Base-by-base conservation (phyloP, 2,888 invertebrate genomes). In the Eurytoma californica region DNA sequence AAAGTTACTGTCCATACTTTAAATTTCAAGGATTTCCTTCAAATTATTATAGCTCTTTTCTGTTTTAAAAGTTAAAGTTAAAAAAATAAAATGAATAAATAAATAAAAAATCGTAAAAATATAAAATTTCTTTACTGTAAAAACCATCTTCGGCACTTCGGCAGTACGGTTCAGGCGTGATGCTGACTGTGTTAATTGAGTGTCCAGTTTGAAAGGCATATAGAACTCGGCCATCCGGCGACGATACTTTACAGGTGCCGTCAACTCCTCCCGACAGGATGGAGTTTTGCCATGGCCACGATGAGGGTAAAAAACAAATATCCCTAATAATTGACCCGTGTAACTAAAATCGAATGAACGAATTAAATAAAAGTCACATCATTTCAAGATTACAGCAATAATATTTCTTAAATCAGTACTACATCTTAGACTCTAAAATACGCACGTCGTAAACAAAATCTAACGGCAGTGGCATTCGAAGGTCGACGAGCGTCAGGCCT, bases 401-500 rank as follows among this genome's bases (percentile, higher is more conserved):
- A 3, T 58, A 20, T 7, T 58, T 13, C n/a, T 3, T 12, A 13
- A 20, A 24, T 58, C 24, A 57, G 9, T 20, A 4, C 12, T 18
- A 58, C 12, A 20, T 58, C 13, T 18, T 18, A 7, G 7, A 12
- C 24, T 58, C 13, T 4, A 13, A 12, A 3, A 65, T 67, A 86
- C 90, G 86, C 83, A 91, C 91, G 86, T 91, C 91, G 85, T 91
- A 91, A 51, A 91, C 87, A 86, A 91, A 91, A 85, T 92, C 91
- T 69, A 91, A 84, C 18, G 91, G 91, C 74, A 91, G 85, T 58
- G 91, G 91, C 91, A 91, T 91, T 78, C 91, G 86, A 57, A 91
- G 87, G 82, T 92, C 91, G 80, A 91, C 88, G 58, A 91, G 86
- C 0, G 91, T 91, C 55, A 92, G 86, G 28, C 91, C 91, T 84